A percentile compares a stretch with the other conserved stretches of the same genome.
Conservation (phyloP, 2,888 invertebrate species). For the Amphipyra tragopoginis region DNA sequence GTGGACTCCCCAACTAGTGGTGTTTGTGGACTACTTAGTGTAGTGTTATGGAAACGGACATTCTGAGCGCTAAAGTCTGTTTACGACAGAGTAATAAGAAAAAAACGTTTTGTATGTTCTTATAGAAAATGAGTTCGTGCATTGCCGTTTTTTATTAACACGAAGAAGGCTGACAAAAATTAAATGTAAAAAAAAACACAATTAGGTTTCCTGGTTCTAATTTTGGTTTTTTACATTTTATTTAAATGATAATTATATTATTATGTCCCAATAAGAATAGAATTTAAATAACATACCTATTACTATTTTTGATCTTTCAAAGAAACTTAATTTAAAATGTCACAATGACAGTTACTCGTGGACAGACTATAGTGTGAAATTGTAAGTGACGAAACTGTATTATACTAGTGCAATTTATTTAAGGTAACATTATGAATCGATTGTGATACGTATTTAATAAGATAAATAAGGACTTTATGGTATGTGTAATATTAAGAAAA, state of each 20-base stretch:
- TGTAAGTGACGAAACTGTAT: slow-evolving; percentile 43
- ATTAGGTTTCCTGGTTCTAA: slow-evolving; percentile 4
- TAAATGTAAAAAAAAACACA: slow-evolving; percentile 7
- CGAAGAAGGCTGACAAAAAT: not conserved
- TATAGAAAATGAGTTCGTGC: slow-evolving; percentile 24
- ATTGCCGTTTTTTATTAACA: not conserved
- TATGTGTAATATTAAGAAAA: slow-evolving; percentile 24
- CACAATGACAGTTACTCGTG: slow-evolving; percentile 30
- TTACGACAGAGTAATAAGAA: slow-evolving; percentile 8
- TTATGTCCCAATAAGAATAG: slow-evolving; percentile 31
- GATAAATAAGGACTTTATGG: slow-evolving; percentile 40
- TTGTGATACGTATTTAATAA: slow-evolving; percentile 84
- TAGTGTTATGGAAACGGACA: slow-evolving; percentile 5
- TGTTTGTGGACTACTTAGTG: slow-evolving; percentile 37
- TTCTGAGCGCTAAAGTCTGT: slow-evolving; percentile 26
- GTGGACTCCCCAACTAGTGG: slow-evolving; percentile 75
- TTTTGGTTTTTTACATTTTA: slow-evolving; percentile 25
- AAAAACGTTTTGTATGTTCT: not conserved
- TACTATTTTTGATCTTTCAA: slow-evolving; percentile 40
- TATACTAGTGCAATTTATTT: slow-evolving; percentile 62
- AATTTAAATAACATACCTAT: slow-evolving; percentile 20
- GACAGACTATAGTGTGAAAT: slow-evolving; percentile 31
- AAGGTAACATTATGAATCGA: slow-evolving; percentile 78
- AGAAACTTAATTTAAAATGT: slow-evolving; percentile 44
- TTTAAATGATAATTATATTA: slow-evolving; percentile 18